phyloP scores from a whole-genome alignment of 2,113 vertebrate species.

The Sialia sialis region DNA sequence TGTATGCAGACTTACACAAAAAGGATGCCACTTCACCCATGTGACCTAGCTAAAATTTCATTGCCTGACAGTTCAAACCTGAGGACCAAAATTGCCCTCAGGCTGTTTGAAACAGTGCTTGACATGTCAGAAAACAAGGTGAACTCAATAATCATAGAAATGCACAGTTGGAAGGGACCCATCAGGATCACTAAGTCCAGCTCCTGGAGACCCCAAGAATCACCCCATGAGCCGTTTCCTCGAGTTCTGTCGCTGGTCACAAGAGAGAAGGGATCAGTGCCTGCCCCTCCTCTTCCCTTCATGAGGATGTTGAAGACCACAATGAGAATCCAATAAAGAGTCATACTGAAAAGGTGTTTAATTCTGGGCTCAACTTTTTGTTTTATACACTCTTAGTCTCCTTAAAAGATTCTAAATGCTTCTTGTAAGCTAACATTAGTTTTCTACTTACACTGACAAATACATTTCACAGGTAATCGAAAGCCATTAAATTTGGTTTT shows the following conservation, averaged over 20 bases:
- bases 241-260: background rate
- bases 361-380: background rate
- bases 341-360: background rate
- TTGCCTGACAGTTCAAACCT: background rate
- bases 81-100: background rate
- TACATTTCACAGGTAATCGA: background rate
- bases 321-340: background rate
- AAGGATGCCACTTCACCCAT: background rate
- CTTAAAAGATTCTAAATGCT: background rate
- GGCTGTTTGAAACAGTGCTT: background rate
- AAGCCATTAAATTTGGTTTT: background rate
- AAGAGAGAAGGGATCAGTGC: background rate
- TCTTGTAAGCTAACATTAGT: background rate
- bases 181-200: background rate
- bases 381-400: background rate
- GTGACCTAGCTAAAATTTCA: background rate
- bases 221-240: fast-evolving
- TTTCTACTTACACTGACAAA: background rate
- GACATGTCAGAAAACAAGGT: background rate
- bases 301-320: background rate
- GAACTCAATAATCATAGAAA: background rate
- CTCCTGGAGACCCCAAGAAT: background rate
- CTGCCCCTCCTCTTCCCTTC: background rate
- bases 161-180: background rate
- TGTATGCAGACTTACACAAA: background rate